A percentile compares a stretch with the other conserved stretches of the same genome.
Conservation (phyloP, 2,888 invertebrate species). For the Camptogramma bilineatum region DNA sequence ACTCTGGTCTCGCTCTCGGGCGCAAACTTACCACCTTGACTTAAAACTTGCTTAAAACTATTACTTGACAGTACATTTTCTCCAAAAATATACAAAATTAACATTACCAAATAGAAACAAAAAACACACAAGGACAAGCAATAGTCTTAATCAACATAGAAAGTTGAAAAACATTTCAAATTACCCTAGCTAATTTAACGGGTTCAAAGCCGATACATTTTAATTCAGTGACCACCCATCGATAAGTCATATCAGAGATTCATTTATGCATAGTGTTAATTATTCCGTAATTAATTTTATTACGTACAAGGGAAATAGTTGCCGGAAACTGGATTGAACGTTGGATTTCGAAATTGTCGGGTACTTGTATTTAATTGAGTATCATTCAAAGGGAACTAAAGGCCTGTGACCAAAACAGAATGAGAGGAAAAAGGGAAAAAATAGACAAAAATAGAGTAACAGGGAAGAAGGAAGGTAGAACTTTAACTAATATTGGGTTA, state of each 20-base stretch:
- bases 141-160: constrained; percentile 15
- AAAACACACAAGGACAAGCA: constrained; percentile 1
- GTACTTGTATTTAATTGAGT: constrained; percentile 2
- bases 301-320: constrained; percentile 28
- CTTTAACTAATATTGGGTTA: no score
- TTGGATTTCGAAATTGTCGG: constrained; percentile 40
- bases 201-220: constrained; percentile 38
- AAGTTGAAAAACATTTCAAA: constrained; percentile 37
- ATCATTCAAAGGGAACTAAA: background rate
- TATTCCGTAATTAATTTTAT: constrained; percentile 47
- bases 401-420: background rate
- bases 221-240: constrained; percentile 62
- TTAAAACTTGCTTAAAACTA: no score
- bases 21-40: no score
- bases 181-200: constrained; percentile 31
- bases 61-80: background rate
- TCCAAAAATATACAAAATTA: background rate
- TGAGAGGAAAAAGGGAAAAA: no score
- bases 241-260: constrained; percentile 69
- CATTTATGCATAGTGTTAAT: constrained; percentile 75
- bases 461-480: no score
- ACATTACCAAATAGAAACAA: background rate
- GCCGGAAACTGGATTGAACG: constrained; percentile 31
- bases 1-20: no score
- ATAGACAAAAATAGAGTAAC: no score